These are phyloP conservation scores for Spinibarbus caldwelli DNA, from an alignment of 2,797 vertebrate species.

Conservation along the genomic window DNA sequence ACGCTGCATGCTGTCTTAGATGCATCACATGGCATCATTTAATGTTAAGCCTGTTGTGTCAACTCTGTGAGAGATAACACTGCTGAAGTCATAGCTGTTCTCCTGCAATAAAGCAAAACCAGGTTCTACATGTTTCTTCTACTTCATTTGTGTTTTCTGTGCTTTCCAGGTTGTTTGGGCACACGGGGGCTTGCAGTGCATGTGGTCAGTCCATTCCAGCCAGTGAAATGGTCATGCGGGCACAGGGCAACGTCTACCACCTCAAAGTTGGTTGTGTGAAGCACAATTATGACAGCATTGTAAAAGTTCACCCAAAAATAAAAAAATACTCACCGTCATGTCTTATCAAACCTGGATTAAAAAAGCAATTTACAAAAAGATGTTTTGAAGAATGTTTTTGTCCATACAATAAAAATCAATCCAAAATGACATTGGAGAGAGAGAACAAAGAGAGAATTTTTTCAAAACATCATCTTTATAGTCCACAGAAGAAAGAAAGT, in stretches of 20 bases:
- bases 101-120: neutral
- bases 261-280: constrained; percentile 72
- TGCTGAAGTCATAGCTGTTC: neutral
- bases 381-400: neutral
- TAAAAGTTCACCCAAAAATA: neutral
- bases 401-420: neutral
- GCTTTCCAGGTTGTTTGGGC: constrained; percentile 78
- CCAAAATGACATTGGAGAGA: neutral
- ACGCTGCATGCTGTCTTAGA: constrained; percentile 30
- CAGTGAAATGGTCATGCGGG: constrained; percentile 85
- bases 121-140: neutral
- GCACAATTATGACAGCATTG: neutral
- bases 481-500: too few species aligned
- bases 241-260: constrained; percentile 82
- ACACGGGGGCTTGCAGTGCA: constrained; percentile 81
- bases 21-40: neutral
- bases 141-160: neutral
- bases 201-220: constrained; percentile 83
- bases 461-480: neutral
- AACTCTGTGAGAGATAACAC: neutral
- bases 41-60: constrained; percentile 14
- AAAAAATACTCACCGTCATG: neutral
- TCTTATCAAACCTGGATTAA: neutral
- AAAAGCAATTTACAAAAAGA: neutral
- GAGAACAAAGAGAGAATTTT: neutral